Conservation (phyloP, 2,888 invertebrate species). For the Maniola hyperantus region DNA sequence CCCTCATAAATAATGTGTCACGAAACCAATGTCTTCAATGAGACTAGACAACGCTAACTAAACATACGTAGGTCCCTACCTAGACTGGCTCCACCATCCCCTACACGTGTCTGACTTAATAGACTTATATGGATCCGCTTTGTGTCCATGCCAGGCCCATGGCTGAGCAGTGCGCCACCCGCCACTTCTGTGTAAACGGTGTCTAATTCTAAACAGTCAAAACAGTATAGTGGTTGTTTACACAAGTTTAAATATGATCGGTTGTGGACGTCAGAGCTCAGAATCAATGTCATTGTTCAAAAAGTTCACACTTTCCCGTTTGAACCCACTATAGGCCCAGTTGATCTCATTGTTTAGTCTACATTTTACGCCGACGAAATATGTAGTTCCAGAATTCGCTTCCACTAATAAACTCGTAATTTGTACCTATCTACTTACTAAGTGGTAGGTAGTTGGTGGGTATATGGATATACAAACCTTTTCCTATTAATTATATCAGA, state of each 20-base stretch:
- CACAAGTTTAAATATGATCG: conserved; percentile 38
- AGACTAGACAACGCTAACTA: no score
- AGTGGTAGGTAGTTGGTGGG: not conserved
- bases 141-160: not conserved
- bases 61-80: no score
- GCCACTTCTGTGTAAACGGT: not conserved
- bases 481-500: no score
- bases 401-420: conserved; percentile 26
- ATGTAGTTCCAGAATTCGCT: conserved; percentile 40
- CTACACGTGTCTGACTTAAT: no score
- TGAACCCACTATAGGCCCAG: conserved; percentile 48
- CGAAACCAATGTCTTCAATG: no score
- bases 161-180: not conserved
- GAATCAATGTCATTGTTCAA: conserved; percentile 58
- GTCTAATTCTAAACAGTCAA: conserved; percentile 18
- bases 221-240: conserved; percentile 29
- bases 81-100: no score
- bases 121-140: no score
- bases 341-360: conserved; percentile 82
- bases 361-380: conserved; percentile 60
- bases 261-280: conserved; percentile 46
- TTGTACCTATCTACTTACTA: conserved; percentile 1
- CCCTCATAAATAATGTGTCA: no score
- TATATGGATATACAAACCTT: no score
- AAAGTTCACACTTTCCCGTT: conserved; percentile 46